Base-by-base conservation (phyloP, 2,888 invertebrate genomes). In the Thumatha senex region DNA sequence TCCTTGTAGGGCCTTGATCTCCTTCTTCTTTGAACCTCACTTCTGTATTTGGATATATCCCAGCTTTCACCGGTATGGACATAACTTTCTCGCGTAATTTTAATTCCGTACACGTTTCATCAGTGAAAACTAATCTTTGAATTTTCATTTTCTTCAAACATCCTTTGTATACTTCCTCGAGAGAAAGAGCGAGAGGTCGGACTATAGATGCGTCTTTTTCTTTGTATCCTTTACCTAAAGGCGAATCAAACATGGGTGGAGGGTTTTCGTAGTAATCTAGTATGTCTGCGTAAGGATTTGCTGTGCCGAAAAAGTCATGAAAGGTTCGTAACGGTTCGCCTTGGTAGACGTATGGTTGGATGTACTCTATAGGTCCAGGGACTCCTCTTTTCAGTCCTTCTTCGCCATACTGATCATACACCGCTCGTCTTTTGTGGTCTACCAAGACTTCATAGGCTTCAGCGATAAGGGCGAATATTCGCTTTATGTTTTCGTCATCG, bases 371-470 rank as follows among this genome's bases (percentile, higher is more conserved):
- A 0, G 95, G 95, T 2, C 95, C 93, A 4, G 95, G 95, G 0
- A 97, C 94, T 0, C 97, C 97, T 69, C 93, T 93, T 78, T 97
- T 97, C 40, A 98, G 88, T 0, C 97, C 97, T 70, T 96, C 95
- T 82, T 97, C 97, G 0, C 98, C 98, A 82, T 96, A 98, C 72
- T 96, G 96, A 83, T 98, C 97, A 86, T 96, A 98, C 12, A 97
- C 94, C 11, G 96, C 95, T 50, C 96, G 92, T 54, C 86, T 86
- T 56, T 94, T 84, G 38, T 95, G 93, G 79, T 95, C 91, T 0
- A 94, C 93, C 24, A 97, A 87, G 8, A 96, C 95, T 70, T 97
- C 96, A 77, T 95, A 97, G 0, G 97, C 96, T 89, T 96, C 96
- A 30, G 94, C 94, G 45, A 96, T 92, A 14, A 95, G 82, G 2